Evolutionary conservation across 2,113 vertebrate genomes (phyloP).

Genomic region (Plecturocebus donacophilus): DNA sequence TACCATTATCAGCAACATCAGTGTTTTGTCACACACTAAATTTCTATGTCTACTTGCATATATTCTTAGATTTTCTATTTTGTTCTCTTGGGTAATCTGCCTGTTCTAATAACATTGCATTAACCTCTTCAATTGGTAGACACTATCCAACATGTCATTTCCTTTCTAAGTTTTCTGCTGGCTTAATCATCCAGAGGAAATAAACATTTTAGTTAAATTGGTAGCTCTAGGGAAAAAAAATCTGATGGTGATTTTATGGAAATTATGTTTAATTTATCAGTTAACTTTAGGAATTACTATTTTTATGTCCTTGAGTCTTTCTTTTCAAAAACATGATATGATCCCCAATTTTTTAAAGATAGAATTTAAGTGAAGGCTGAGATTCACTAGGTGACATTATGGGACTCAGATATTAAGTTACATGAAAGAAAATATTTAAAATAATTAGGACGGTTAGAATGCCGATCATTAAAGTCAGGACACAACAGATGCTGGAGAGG

Average conservation of each 20-base stretch:
- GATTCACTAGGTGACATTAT: not conserved
- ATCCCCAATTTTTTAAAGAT: not conserved
- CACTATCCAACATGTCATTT: not conserved
- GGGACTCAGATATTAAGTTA: not conserved
- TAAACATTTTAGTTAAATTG: not conserved
- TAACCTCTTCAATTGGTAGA: not conserved
- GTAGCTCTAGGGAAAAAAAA: too few species aligned
- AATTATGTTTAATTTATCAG: not conserved
- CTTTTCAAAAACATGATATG: not conserved
- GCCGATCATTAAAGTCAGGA: too few species aligned
- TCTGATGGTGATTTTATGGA: not conserved
- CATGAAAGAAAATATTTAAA: not conserved
- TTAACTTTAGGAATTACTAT: not conserved
- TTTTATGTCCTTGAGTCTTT: not conserved
- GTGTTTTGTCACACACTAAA: not conserved
- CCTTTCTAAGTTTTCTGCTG: not conserved
- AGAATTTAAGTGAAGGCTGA: not conserved
- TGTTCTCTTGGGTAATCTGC: not conserved
- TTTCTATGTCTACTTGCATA: not conserved
- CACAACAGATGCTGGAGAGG: too few species aligned
- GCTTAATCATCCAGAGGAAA: not conserved
- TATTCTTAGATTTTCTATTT: not conserved
- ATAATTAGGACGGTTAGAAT: not conserved
- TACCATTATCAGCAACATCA: not conserved
- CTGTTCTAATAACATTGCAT: not conserved